Evolutionary conservation across 2,888 invertebrate genomes (phyloP).

Genomic region (Nomada goodeniana): DNA sequence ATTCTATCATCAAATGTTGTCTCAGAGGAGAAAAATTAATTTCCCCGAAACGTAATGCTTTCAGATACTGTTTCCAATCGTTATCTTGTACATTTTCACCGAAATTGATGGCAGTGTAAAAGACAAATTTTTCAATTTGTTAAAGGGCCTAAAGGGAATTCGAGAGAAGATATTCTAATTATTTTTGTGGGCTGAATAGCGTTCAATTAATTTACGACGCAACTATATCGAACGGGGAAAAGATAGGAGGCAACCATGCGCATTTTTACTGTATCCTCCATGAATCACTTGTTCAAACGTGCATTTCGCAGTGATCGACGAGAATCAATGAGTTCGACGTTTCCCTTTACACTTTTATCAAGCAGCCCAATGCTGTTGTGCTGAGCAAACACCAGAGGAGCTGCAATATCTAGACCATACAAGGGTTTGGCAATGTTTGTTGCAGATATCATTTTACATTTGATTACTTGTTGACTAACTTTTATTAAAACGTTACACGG

Average conservation of each 20-base stretch:
- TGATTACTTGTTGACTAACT: constrained; percentile 46
- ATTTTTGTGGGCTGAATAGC: too few species aligned
- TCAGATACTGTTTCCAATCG: too few species aligned
- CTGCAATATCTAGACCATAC: constrained; percentile 77
- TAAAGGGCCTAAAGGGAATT: too few species aligned
- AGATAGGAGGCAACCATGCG: background rate
- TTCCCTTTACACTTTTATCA: constrained; percentile 56
- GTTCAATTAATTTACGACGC: background rate
- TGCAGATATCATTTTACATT: constrained; percentile 49
- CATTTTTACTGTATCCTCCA: background rate
- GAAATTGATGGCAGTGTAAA: too few species aligned
- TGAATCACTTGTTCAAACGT: constrained; percentile 19
- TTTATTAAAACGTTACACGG: background rate
- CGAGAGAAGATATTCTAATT: too few species aligned
- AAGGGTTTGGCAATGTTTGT: constrained; percentile 79
- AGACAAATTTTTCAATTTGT: too few species aligned
- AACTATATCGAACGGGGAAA: background rate
- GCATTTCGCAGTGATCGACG: background rate
- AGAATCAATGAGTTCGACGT: constrained; percentile 23
- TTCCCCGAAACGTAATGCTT: too few species aligned
- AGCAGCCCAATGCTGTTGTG: constrained; percentile 27
- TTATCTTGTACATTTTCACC: too few species aligned
- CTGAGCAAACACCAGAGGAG: constrained; percentile 49
- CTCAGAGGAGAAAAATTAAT: too few species aligned
- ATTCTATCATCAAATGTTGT: too few species aligned